These are phyloP conservation scores for Trilocha varians DNA, from an alignment of 2,888 invertebrate genomes.

Conservation along the genomic window DNA sequence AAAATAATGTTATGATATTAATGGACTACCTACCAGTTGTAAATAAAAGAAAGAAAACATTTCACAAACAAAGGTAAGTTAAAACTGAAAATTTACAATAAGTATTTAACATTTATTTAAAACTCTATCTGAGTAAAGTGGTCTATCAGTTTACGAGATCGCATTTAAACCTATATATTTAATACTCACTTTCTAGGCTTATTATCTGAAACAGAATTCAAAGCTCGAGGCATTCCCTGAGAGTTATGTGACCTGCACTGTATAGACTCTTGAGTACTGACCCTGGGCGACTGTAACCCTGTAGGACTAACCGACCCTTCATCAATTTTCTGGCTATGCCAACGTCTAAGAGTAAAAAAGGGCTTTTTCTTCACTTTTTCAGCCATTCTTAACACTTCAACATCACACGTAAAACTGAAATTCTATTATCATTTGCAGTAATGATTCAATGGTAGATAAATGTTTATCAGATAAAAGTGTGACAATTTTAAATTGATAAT, in stretches of 20 bases:
- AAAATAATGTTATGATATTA: too few relatives aligned
- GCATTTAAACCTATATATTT: not conserved
- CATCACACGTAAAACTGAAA: constrained; percentile 16
- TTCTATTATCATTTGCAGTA: not conserved
- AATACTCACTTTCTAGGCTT: constrained; percentile 44
- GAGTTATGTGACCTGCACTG: constrained; percentile 21
- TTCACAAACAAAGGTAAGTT: too few relatives aligned
- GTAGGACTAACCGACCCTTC: constrained; percentile 15
- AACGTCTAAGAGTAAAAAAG: constrained; percentile 49
- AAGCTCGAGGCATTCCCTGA: constrained; percentile 16
- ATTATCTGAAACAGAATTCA: constrained; percentile 25
- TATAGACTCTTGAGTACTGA: constrained; percentile 13
- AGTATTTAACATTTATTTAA: too few relatives aligned
- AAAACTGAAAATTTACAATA: too few relatives aligned
- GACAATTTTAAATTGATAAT: not conserved
- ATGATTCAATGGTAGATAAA: not conserved
- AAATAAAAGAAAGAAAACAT: too few relatives aligned
- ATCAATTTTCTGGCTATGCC: constrained; percentile 35
- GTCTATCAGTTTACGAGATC: not conserved
- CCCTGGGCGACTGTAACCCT: constrained; percentile 9
- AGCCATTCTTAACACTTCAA: constrained; percentile 33
- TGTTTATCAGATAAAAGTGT: not conserved
- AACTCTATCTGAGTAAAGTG: too few relatives aligned
- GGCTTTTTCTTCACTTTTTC: constrained; percentile 54
- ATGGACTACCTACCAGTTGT: too few relatives aligned